phyloP scores from a whole-genome alignment of 2,888 invertebrate species.

The Acrocyrtus sp. region DNA sequence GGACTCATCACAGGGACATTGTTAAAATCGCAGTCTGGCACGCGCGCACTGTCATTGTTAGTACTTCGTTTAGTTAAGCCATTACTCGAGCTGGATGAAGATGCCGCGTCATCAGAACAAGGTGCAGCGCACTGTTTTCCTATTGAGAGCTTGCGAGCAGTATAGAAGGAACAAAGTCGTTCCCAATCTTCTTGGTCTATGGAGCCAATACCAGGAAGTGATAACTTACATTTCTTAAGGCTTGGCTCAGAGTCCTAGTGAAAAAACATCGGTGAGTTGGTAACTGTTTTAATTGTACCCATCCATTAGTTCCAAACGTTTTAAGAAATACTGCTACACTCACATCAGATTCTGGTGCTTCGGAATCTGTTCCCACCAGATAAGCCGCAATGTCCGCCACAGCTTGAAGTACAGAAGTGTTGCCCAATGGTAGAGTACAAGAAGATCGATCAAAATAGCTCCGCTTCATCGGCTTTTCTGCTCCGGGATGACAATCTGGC shows the following conservation, averaged over 20 bases:
- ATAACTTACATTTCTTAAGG: too few species aligned
- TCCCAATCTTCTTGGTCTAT: too few species aligned
- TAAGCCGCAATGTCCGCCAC: constrained; percentile 12
- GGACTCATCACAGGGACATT: neutral
- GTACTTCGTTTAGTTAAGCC: constrained; percentile 35
- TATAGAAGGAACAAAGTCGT: too few species aligned
- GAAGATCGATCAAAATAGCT: neutral
- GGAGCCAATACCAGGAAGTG: too few species aligned
- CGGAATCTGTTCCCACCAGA: constrained; percentile 1
- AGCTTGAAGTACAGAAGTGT: too few species aligned
- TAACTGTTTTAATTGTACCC: too few species aligned
- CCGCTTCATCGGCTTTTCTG: constrained; percentile 33
- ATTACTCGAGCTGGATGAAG: constrained; percentile 36
- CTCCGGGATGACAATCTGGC: constrained; percentile 45
- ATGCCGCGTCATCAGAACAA: constrained; percentile 21
- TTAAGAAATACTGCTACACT: too few species aligned
- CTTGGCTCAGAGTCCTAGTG: too few species aligned
- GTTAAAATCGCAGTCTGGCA: constrained; percentile 12
- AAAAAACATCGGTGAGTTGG: too few species aligned
- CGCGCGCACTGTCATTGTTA: constrained; percentile 37
- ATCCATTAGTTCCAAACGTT: too few species aligned
- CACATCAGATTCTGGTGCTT: constrained; percentile 17
- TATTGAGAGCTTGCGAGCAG: constrained; percentile 19
- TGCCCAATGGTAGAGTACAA: neutral
- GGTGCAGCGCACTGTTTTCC: constrained; percentile 20